Percentiles rank a stretch among this genome's conserved stretches.
These are phyloP conservation scores for Prunella fulvescens DNA, from an alignment of 2,113 vertebrate species.

Conservation along the genomic window DNA sequence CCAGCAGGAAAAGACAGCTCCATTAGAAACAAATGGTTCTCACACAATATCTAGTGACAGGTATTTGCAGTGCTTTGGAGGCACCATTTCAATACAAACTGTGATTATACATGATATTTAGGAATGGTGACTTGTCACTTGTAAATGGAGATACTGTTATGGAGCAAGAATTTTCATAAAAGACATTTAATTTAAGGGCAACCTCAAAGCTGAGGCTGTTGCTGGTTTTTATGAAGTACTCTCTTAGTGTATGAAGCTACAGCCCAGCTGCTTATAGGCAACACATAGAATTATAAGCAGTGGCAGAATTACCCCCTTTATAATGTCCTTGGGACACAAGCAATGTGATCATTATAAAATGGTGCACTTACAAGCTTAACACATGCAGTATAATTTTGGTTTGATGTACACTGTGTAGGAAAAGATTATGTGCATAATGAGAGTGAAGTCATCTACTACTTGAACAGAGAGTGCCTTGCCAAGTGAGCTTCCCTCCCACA, in stretches of 20 bases:
- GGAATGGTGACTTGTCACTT: neutral
- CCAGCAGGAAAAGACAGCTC: constrained; percentile 11
- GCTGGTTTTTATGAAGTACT: neutral
- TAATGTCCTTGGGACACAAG: neutral
- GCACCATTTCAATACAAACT: neutral
- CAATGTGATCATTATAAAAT: constrained; percentile 22
- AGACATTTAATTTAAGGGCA: neutral
- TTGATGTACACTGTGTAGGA: constrained; percentile 28
- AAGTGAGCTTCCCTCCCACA: constrained; percentile 17
- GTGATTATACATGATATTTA: neutral
- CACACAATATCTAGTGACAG: neutral
- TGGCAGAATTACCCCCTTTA: constrained; percentile 13
- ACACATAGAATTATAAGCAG: neutral
- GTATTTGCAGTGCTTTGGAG: neutral
- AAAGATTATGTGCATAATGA: constrained; percentile 52
- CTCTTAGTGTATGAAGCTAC: neutral
- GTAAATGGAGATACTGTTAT: neutral
- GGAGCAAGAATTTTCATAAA: neutral
- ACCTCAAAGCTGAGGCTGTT: neutral
- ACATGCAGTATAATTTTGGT: constrained; percentile 42
- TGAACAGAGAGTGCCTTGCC: neutral
- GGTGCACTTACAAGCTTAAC: constrained; percentile 37
- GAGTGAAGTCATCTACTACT: constrained; percentile 52
- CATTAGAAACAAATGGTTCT: constrained; percentile 17
- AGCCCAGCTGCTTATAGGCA: neutral